These are phyloP conservation scores for Carposina sasakii DNA, from an alignment of 1,140 invertebrate genomes.

Conservation along the genomic window DNA sequence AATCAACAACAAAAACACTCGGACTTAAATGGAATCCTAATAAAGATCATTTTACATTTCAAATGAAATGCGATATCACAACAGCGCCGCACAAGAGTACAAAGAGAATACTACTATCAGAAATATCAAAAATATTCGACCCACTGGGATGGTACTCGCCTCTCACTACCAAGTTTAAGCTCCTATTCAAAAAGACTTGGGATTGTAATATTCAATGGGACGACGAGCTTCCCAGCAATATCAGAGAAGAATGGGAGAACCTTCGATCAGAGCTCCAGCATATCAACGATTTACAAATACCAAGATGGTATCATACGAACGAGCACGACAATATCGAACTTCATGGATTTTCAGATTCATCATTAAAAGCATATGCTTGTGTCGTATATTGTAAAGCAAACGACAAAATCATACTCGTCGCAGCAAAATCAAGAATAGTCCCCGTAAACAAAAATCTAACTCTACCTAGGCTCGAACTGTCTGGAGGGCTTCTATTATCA, in stretches of 20 bases:
- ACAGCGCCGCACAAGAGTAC: constrained; percentile 13
- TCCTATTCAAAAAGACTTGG: constrained; percentile 47
- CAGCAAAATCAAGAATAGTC: too few species aligned
- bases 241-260: constrained; percentile 7
- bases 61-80: not conserved
- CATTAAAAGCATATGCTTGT: not conserved
- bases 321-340: not conserved
- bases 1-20: constrained; percentile 27
- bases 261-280: not conserved
- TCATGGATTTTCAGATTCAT: constrained; percentile 10
- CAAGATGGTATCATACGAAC: not conserved
- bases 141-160: constrained; percentile 39
- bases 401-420: too few species aligned
- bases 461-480: too few species aligned
- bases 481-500: too few species aligned
- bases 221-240: constrained; percentile 26
- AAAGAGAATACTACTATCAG: constrained; percentile 26
- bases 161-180: constrained; percentile 34
- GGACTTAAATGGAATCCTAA: constrained; percentile 40
- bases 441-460: too few species aligned
- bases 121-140: constrained; percentile 32
- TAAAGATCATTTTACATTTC: constrained; percentile 28
- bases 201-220: constrained; percentile 38
- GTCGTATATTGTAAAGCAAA: not conserved
- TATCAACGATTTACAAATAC: not conserved